Base-by-base conservation (phyloP, 2,888 invertebrate species). In the Scelioninae gen. 1 region DNA sequence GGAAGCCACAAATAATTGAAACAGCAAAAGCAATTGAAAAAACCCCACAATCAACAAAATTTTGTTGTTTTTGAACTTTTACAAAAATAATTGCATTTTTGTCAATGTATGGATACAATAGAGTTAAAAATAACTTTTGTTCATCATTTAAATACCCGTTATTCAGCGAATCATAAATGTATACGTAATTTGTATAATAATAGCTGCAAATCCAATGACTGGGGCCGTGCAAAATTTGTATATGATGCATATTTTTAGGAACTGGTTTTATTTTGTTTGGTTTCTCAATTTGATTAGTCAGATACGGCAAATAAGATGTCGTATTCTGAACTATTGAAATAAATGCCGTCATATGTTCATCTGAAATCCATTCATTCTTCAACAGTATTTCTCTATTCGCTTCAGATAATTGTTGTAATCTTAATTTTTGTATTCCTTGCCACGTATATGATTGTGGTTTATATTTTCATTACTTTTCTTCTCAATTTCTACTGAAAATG, bases 21-120 rank as follows among this genome's bases (percentile, higher is more conserved):
- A 45, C 45, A 34, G 56, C 66, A 58, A 75, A 75, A 31, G 56
- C 75, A n/a, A 75, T 75, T 9, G 66, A 31, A 49, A 75, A 75
- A 8, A 66, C 75, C 8, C 58, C 56, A 55, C 75, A 75, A 49
- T 58, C 66, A 34, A 34, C 11, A 13, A 10, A 16, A 62, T 72
- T 62, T 6, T 5, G n/a, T 62, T 72, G 63, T n/a, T 53, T 32
- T 49, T 66, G 65, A 3, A 65, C 65, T 47, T 55, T 15, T 11
- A 43, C 10, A 34, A 45, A 69, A 4, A n/a, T 34, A 3, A 69
- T 47, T 0, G 51, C 31, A 0, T 55, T 56, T 56, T 45, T 32
- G 40, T 69, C 34, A 10, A 69, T n/a, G n/a, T 56, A 3, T 13
- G 69, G 56, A 47, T 56, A 69, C 55, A 69, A 32, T 56, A 13